phyloP scores from a whole-genome alignment of 1,140 invertebrate genomes.

The Mizuhopecten yessoensis region DNA sequence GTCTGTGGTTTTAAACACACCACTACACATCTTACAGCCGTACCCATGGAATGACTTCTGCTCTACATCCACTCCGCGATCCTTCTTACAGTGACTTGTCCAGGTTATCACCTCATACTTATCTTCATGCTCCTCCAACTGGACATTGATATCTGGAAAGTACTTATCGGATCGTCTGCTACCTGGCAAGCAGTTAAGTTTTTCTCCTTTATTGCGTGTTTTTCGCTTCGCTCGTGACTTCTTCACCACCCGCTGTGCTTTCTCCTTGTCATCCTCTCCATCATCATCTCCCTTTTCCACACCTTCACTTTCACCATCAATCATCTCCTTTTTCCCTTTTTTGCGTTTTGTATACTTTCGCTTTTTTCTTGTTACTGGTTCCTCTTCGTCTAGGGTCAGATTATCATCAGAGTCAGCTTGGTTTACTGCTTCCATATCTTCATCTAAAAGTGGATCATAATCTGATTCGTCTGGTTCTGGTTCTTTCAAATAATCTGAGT shows the following conservation, averaged over 20 bases:
- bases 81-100: conserved; percentile 3
- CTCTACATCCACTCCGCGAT: background rate
- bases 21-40: conserved; percentile 7
- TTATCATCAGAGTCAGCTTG: background rate
- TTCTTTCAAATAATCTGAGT: too few species aligned
- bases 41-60: conserved; percentile 1
- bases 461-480: too few species aligned
- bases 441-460: too few species aligned
- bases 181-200: background rate
- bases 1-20: conserved; percentile 15
- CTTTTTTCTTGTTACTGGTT: background rate
- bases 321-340: background rate
- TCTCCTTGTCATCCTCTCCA: background rate
- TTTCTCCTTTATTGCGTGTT: background rate
- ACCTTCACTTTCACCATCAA: background rate
- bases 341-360: conserved; percentile 31
- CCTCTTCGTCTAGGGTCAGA: background rate
- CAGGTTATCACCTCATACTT: background rate
- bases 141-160: conserved; percentile 16
- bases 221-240: background rate
- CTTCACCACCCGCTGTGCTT: background rate
- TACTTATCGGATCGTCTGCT: background rate
- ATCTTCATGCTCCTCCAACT: conserved; percentile 8
- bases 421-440: background rate
- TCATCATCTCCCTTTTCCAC: background rate